Base-by-base conservation (phyloP, 1,140 invertebrate genomes). In the Protaetia brevitarsis region DNA sequence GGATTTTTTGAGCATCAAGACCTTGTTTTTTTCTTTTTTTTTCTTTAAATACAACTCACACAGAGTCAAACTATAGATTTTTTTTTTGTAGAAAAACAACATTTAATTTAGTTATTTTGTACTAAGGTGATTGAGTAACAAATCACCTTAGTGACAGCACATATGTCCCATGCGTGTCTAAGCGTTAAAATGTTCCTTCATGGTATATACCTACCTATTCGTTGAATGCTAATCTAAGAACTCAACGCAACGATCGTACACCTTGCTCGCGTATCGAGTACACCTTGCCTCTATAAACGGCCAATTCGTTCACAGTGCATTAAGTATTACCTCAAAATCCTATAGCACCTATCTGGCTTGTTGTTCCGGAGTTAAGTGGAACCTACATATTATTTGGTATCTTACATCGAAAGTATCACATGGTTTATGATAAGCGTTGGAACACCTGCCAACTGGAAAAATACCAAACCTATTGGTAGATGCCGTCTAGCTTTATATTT, bases 381-480 rank as follows among this genome's bases (percentile, higher is more conserved):
- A 51, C 41, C 41, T 51, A 51, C 41, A 8, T 51, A 51, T 23
- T 51, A 51, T 23, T 51, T 13, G 41, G 41, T 51, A 51, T 51
- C 41, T 51, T 51, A 51, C 41, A 51, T 51, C 41, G 41, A 51
- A 51, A 51, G 19, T 51, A 51, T 51, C 41, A 51, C 41, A 51
- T 51, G 41, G 21, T 51, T 51, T 19, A 23, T 51, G 41, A 51
- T 51, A 51, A 51, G 41, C 19, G 41, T 51, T 8, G 19, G 26
- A 51, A 51, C 41, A 51, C 41, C 41, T 51, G 41, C 41, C 19
- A 51, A 51, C 41, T 19, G 19, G 16, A 51, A 51, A 51, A 21
- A 23, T 8, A 51, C 21, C 13, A 16, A 26, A 23, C 19, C 41
- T 23, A 26, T 3, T 8, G 41, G 41, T 51, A 51, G 19, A 51